These are phyloP conservation scores for Alectura lathami DNA, from an alignment of 2,113 vertebrate species.

Conservation along the genomic window DNA sequence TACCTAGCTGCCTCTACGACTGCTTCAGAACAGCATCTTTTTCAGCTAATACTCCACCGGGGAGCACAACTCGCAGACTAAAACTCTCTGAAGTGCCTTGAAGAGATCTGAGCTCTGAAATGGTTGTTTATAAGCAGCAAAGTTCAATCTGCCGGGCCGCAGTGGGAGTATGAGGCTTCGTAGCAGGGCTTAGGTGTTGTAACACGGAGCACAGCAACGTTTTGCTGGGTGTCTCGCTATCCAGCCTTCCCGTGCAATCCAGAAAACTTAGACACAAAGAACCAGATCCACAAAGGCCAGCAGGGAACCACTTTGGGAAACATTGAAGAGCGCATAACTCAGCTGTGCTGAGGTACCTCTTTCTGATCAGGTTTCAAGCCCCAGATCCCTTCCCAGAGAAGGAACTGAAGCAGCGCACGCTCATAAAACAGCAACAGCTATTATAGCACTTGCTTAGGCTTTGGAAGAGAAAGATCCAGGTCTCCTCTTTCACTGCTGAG, in stretches of 20 bases:
- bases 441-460: not conserved
- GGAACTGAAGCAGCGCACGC: conserved; percentile 11
- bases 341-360: conserved; percentile 59
- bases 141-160: conserved; percentile 34
- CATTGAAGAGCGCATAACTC: conserved; percentile 1
- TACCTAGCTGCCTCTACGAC: conserved; percentile 40
- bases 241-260: not conserved
- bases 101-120: conserved; percentile 62
- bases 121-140: too few species aligned
- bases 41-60: conserved; percentile 53
- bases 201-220: conserved; percentile 41
- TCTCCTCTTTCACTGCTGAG: not conserved
- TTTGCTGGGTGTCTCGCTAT: not conserved
- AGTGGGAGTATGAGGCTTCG: conserved; percentile 62
- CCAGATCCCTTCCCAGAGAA: conserved; percentile 18
- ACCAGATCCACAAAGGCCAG: conserved; percentile 29
- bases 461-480: not conserved
- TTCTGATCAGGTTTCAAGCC: conserved; percentile 48
- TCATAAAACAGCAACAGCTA: conserved; percentile 21
- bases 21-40: conserved; percentile 46
- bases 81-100: conserved; percentile 45
- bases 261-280: conserved; percentile 56
- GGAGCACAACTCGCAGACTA: conserved; percentile 40
- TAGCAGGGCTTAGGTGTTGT: conserved; percentile 57
- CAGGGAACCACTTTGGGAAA: conserved; percentile 40